phyloP scores from a whole-genome alignment of 2,797 vertebrate genomes.

The Myoxocephalus aenaeus region DNA sequence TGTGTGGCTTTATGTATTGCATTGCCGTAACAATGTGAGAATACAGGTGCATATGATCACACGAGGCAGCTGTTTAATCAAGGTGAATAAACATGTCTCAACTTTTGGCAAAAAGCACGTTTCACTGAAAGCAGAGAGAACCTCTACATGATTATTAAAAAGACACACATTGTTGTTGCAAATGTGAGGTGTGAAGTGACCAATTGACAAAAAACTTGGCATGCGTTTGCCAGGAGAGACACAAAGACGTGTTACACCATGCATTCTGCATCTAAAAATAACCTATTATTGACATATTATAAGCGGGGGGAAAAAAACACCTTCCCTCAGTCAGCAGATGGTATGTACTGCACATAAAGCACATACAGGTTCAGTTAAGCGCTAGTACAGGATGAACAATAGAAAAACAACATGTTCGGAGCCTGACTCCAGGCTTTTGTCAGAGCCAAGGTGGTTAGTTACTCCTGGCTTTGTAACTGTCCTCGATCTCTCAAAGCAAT shows the following conservation, averaged over 20 bases:
- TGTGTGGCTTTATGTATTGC: background rate
- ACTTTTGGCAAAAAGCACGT: background rate
- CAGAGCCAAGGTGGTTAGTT: slow-evolving; percentile 70
- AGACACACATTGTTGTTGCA: background rate
- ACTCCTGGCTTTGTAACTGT: slow-evolving; percentile 74
- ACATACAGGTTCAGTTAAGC: slow-evolving; percentile 19
- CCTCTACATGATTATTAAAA: background rate
- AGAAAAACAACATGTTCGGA: slow-evolving; percentile 26
- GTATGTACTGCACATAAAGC: background rate
- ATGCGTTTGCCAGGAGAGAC: background rate
- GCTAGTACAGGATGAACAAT: slow-evolving; percentile 27
- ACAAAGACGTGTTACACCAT: background rate
- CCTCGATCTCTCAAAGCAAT: slow-evolving; percentile 80
- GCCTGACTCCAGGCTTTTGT: slow-evolving; percentile 48
- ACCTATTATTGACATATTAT: background rate
- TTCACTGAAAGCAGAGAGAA: background rate
- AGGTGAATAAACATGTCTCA: background rate
- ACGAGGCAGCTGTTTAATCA: background rate
- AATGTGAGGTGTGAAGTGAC: slow-evolving; percentile 1
- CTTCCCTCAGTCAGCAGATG: background rate
- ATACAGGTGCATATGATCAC: background rate
- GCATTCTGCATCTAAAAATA: background rate
- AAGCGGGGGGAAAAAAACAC: background rate
- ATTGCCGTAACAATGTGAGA: background rate
- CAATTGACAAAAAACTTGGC: background rate